Evolutionary conservation across 1,140 invertebrate species (phyloP).

Genomic region (Lysiphlebus fabarum): DNA sequence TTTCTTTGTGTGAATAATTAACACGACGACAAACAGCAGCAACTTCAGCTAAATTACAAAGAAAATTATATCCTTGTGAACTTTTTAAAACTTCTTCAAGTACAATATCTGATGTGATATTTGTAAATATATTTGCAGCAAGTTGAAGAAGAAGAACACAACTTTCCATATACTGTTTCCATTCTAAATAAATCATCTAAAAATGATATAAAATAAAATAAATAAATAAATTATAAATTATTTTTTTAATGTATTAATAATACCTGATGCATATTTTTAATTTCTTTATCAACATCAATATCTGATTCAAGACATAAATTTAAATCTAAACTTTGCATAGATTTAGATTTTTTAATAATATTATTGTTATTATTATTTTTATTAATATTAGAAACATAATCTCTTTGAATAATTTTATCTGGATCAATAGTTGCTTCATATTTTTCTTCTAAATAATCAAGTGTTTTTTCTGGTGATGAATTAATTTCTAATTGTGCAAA

Average conservation of each 20-base stretch:
- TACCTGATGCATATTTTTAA: slow-evolving; percentile 53
- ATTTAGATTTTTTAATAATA: slow-evolving; percentile 52
- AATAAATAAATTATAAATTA: too few relatives aligned
- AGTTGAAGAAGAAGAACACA: slow-evolving; percentile 57
- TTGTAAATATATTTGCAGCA: slow-evolving; percentile 59
- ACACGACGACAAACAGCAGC: slow-evolving; percentile 52
- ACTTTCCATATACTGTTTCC: slow-evolving; percentile 61
- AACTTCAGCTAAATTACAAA: slow-evolving; percentile 56
- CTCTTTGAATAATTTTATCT: slow-evolving; percentile 46
- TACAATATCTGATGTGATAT: slow-evolving; percentile 56
- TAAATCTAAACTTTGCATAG: slow-evolving; percentile 56
- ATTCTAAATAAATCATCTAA: slow-evolving; percentile 56
- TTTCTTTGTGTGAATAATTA: slow-evolving; percentile 53
- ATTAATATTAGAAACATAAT: slow-evolving; percentile 50
- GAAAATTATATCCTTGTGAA: slow-evolving; percentile 60
- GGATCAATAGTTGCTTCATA: slow-evolving; percentile 35
- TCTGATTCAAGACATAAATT: slow-evolving; percentile 49
- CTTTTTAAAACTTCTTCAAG: slow-evolving; percentile 60
- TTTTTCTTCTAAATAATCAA: slow-evolving; percentile 34
- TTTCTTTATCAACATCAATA: slow-evolving; percentile 45
- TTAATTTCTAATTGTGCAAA: slow-evolving; percentile 45
- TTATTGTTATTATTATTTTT: slow-evolving; percentile 45
- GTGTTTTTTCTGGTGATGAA: slow-evolving; percentile 30
- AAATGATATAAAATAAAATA: too few relatives aligned
- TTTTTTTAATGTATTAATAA: slow-evolving; percentile 5